A percentile compares a stretch with the other conserved stretches of the same genome.
Evolutionary conservation across 2,113 vertebrate genomes (phyloP).

Genomic region (Vulpes vulpes): DNA sequence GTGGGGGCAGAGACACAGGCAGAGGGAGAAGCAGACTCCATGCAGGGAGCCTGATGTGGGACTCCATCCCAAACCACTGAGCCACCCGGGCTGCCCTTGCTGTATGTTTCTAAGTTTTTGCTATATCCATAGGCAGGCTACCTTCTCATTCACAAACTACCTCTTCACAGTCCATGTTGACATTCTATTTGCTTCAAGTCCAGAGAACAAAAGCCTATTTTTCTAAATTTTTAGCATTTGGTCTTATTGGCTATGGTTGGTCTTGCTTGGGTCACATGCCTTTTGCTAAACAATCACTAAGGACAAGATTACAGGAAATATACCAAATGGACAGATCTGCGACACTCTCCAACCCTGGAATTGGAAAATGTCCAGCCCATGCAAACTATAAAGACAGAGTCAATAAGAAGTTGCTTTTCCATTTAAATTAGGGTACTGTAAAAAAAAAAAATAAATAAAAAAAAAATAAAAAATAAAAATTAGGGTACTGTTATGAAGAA

Average conservation of each 20-base stretch:
- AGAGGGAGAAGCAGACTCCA: too few species aligned
- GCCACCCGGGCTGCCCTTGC: background rate
- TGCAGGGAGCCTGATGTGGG: too few species aligned
- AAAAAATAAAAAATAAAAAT: too few species aligned
- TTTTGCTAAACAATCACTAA: background rate
- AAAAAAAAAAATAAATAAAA: too few species aligned
- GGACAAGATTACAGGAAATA: background rate
- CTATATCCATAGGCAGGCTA: too few species aligned
- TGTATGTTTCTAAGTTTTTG: background rate
- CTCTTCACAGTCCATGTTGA: background rate
- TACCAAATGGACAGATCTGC: background rate
- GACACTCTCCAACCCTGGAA: background rate
- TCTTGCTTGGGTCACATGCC: background rate
- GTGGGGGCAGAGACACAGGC: too few species aligned
- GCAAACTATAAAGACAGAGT: background rate
- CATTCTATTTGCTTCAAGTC: background rate
- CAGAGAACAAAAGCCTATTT: background rate
- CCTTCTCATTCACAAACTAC: background rate
- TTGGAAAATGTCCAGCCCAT: background rate
- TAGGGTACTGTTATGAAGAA: background rate
- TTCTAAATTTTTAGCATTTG: background rate
- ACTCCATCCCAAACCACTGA: too few species aligned
- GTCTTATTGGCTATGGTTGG: background rate
- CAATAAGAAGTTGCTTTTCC: background rate
- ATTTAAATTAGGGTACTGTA: background rate